These are phyloP conservation scores for Sylvilagus bachmani DNA, from an alignment of 2,113 vertebrate genomes.

Conservation along the genomic window DNA sequence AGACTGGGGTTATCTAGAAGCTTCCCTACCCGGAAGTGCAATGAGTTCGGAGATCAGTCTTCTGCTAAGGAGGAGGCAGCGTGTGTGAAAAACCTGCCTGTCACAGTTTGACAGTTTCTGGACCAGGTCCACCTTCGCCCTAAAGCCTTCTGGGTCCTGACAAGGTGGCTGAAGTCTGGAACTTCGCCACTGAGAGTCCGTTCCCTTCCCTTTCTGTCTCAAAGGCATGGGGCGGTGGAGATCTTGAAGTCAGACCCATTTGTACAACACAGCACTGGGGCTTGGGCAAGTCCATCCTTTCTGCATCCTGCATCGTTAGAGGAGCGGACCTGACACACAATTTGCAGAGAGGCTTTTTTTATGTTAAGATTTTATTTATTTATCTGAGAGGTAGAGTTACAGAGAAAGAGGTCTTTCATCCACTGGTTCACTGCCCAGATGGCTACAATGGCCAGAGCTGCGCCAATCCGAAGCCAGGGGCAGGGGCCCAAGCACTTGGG, in stretches of 20 bases:
- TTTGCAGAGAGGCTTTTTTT: background rate
- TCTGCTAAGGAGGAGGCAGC: background rate
- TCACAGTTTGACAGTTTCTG: background rate
- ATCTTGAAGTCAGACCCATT: background rate
- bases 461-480: too few species aligned
- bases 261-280: background rate
- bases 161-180: background rate
- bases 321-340: background rate
- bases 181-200: background rate
- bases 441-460: too few species aligned
- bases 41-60: background rate
- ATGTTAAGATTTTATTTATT: too few species aligned
- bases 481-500: too few species aligned
- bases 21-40: background rate
- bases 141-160: background rate
- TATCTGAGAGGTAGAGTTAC: too few species aligned
- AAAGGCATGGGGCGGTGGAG: background rate
- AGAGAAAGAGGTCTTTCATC: too few species aligned
- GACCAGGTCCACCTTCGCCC: background rate
- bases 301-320: background rate
- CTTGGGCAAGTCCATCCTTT: background rate
- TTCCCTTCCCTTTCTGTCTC: conserved; percentile 2
- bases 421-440: too few species aligned
- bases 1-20: background rate
- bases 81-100: background rate